phyloP scores from a whole-genome alignment of 2,888 invertebrate species.

The Machimus atricapillus region DNA sequence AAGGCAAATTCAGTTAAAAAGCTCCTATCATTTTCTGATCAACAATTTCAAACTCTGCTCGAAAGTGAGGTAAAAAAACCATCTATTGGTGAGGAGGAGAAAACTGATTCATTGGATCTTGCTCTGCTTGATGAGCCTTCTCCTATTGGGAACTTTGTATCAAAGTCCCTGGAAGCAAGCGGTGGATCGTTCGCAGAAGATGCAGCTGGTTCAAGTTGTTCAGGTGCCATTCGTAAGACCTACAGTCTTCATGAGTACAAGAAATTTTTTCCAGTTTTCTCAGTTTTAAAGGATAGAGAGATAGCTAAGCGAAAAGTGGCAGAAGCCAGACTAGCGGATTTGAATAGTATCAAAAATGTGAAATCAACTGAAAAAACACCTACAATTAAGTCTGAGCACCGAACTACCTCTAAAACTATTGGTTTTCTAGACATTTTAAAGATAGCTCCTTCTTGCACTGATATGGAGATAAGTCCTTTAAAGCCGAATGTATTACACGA shows the following conservation, averaged over 20 bases:
- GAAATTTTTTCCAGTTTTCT: background rate
- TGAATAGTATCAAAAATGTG: background rate
- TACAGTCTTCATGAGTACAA: conserved; percentile 4
- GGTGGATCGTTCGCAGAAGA: background rate
- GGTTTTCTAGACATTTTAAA: background rate
- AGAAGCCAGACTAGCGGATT: background rate
- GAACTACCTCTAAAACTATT: background rate
- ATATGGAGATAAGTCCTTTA: conserved; percentile 42
- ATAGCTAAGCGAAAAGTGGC: background rate
- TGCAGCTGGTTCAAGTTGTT: background rate
- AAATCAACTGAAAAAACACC: background rate
- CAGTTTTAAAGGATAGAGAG: conserved; percentile 1
- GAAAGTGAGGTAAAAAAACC: background rate
- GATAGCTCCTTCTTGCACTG: background rate
- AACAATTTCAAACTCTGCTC: conserved; percentile 35
- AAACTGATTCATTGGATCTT: background rate
- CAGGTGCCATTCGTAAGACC: background rate
- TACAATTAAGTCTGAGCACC: background rate
- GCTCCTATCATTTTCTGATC: conserved; percentile 42
- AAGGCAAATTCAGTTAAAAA: conserved; percentile 43
- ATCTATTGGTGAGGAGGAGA: background rate
- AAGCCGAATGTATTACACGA: background rate
- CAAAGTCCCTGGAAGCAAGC: background rate
- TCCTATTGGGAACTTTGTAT: background rate
- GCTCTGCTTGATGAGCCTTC: background rate